phyloP scores from a whole-genome alignment of 2,797 vertebrate genomes.

The Fistularia commersonii region DNA sequence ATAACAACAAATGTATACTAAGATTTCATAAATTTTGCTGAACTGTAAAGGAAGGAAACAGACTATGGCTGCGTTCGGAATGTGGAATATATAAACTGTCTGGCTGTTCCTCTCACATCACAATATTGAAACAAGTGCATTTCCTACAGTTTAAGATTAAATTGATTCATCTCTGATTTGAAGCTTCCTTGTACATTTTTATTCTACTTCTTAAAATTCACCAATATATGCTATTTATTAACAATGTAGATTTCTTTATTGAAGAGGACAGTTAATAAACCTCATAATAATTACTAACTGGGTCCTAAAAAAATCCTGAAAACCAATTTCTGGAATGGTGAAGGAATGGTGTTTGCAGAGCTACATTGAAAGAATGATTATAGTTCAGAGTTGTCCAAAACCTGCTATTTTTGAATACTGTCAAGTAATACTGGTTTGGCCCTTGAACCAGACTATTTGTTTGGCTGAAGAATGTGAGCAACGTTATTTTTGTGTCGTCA shows the following conservation, averaged over 20 bases:
- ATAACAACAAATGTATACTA: too few species aligned
- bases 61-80: too few species aligned
- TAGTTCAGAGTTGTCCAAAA: conserved; percentile 1
- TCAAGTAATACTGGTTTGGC: conserved; percentile 33
- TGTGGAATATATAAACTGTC: too few species aligned
- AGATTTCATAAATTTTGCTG: too few species aligned
- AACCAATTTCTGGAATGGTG: too few species aligned
- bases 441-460: conserved; percentile 34
- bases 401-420: conserved; percentile 30
- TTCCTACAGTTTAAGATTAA: too few species aligned
- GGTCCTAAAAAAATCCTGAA: too few species aligned
- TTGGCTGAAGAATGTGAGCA: conserved; percentile 43
- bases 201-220: neutral
- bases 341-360: neutral
- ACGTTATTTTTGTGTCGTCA: conserved; percentile 45
- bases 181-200: too few species aligned
- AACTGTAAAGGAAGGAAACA: too few species aligned
- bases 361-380: conserved; percentile 9
- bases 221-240: neutral
- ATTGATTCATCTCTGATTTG: too few species aligned
- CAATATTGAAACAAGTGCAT: too few species aligned
- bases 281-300: neutral
- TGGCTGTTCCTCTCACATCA: too few species aligned
- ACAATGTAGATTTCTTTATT: neutral
- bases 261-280: neutral